phyloP scores from a whole-genome alignment of 1,140 invertebrate species.

The Pteromalus puparum region DNA sequence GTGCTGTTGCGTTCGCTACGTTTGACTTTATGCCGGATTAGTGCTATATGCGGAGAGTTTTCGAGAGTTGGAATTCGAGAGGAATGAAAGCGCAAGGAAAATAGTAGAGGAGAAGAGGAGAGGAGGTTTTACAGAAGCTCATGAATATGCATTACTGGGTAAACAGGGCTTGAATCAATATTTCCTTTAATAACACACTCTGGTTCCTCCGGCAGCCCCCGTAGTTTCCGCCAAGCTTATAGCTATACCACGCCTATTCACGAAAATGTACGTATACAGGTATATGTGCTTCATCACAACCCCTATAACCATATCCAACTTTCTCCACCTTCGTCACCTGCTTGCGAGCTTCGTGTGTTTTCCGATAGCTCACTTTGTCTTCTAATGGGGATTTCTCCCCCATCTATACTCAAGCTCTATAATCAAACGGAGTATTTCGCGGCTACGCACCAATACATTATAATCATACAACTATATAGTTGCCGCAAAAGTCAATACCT shows the following conservation, averaged over 20 bases:
- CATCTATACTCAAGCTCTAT: not conserved
- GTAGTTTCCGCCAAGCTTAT: constrained; percentile 25
- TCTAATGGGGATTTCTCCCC: too few relatives aligned
- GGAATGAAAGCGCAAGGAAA: not conserved
- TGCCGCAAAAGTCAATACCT: not conserved
- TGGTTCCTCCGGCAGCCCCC: not conserved
- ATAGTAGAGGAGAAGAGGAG: constrained; percentile 53
- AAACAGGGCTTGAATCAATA: constrained; percentile 76
- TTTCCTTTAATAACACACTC: constrained; percentile 75
- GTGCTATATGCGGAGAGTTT: too few relatives aligned
- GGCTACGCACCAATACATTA: too few relatives aligned
- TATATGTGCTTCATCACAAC: not conserved
- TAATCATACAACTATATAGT: not conserved
- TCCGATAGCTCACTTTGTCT: not conserved
- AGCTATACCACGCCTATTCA: not conserved
- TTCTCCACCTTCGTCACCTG: not conserved
- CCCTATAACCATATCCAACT: not conserved
- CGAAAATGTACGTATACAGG: not conserved
- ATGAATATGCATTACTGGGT: constrained; percentile 76
- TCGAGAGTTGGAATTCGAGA: not conserved
- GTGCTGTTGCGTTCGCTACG: not conserved
- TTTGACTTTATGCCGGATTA: not conserved
- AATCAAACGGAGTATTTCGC: not conserved
- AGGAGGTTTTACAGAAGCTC: constrained; percentile 55
- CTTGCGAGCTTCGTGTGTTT: not conserved